A percentile compares a stretch with the other conserved stretches of the same genome.
These are phyloP conservation scores for Falcunculus frontatus DNA, from an alignment of 2,113 vertebrate genomes.

Conservation along the genomic window DNA sequence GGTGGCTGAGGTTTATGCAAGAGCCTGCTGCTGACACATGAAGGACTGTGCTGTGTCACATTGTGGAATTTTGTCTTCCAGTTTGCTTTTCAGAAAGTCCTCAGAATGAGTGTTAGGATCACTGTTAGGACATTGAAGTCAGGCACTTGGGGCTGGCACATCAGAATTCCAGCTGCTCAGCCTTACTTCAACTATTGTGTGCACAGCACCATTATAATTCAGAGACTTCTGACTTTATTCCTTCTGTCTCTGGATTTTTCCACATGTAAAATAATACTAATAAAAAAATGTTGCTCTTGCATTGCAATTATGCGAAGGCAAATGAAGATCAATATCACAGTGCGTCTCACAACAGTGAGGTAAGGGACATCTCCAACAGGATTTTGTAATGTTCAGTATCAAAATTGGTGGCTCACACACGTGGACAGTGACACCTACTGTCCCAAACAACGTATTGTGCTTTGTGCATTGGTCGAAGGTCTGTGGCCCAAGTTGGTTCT, in stretches of 20 bases:
- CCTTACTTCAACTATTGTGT: neutral
- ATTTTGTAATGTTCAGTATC: neutral
- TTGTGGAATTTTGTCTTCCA: neutral
- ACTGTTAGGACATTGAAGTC: neutral
- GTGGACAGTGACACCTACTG: neutral
- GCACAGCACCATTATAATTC: neutral
- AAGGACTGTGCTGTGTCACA: neutral
- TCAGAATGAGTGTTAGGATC: neutral
- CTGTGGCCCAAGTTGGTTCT: neutral
- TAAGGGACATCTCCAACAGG: neutral
- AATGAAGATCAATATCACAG: neutral
- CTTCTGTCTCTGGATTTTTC: neutral
- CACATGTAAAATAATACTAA: neutral
- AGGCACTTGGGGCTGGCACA: accelerated
- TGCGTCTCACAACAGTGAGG: neutral
- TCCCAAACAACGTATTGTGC: neutral
- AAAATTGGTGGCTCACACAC: neutral
- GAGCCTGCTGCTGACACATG: neutral
- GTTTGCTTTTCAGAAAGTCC: neutral
- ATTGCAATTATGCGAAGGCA: neutral
- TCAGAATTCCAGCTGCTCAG: neutral
- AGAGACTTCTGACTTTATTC: neutral
- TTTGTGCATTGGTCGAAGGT: accelerated
- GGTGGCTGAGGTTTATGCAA: neutral
- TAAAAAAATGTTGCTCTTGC: neutral